Conservation (phyloP, 2,888 invertebrate species). For the Branchinecta sandiegonensis region DNA sequence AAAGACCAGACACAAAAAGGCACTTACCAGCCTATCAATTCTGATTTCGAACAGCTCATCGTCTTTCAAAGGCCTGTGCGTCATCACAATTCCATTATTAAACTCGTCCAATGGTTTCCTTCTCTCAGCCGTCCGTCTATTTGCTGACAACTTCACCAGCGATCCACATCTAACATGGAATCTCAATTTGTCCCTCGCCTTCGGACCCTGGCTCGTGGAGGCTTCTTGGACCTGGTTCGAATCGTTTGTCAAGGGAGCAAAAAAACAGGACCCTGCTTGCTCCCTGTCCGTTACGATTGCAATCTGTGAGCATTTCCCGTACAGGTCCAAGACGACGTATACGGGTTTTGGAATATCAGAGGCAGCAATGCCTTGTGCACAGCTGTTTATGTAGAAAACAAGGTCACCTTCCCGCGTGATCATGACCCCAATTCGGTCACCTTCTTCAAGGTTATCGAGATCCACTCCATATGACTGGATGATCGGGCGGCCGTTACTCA, state of each 20-base stretch:
- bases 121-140: conserved; percentile 65
- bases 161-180: conserved; percentile 81
- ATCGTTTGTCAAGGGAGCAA: conserved; percentile 7
- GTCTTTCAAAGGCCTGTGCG: conserved; percentile 67
- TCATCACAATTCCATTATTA: conserved; percentile 92
- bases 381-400: conserved; percentile 74
- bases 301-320: conserved; percentile 68
- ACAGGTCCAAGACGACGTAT: conserved; percentile 63
- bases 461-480: conserved; percentile 72
- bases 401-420: conserved; percentile 64
- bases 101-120: conserved; percentile 66
- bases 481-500: conserved; percentile 66
- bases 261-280: conserved; percentile 9
- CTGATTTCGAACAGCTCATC: conserved; percentile 88
- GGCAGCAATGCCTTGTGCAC: conserved; percentile 74
- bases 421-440: conserved; percentile 70
- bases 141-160: conserved; percentile 66
- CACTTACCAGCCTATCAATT: conserved; percentile 60
- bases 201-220: conserved; percentile 3
- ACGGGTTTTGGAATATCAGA: conserved; percentile 55
- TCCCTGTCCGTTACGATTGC: conserved; percentile 36
- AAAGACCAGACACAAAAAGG: background rate
- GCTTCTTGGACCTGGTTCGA: conserved; percentile 4
- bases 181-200: conserved; percentile 46
- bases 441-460: conserved; percentile 63